Conservation (phyloP, 2,888 invertebrate species). For the Coelopa pilipes region DNA sequence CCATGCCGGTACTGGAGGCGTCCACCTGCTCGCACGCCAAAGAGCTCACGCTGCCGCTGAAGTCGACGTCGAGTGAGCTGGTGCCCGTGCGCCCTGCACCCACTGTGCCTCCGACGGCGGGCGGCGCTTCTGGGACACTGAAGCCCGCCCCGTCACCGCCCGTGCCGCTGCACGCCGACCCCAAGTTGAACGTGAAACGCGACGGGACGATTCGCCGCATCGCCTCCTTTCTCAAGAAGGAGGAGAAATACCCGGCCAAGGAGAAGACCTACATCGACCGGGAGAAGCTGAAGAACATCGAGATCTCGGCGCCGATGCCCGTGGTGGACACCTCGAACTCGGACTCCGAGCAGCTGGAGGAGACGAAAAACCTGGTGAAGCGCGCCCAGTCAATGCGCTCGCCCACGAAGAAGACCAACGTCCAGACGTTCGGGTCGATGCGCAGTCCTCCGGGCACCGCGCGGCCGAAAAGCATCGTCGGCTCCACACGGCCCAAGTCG, state of each 20-base stretch:
- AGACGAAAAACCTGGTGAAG: conserved; percentile 70
- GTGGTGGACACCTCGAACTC: conserved; percentile 59
- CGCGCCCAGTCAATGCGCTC: conserved; percentile 87
- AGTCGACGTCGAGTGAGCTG: conserved; percentile 47
- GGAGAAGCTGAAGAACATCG: conserved; percentile 77
- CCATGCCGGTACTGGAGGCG: conserved; percentile 82
- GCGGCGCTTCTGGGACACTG: conserved; percentile 38
- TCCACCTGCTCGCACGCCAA: conserved; percentile 73
- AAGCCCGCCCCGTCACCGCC: conserved; percentile 71
- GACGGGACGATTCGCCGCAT: conserved; percentile 78
- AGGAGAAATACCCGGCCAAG: conserved; percentile 72
- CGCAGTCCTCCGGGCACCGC: conserved; percentile 72
- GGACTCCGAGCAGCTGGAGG: conserved; percentile 66
- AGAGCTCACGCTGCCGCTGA: conserved; percentile 51
- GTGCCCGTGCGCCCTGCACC: conserved; percentile 40
- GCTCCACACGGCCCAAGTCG: conserved; percentile 73
- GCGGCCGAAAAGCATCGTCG: conserved; percentile 78
- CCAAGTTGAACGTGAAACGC: conserved; percentile 68
- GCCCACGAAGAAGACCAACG: conserved; percentile 69
- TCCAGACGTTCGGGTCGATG: conserved; percentile 87
- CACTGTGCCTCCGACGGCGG: conserved; percentile 20
- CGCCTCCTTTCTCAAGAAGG: conserved; percentile 79
- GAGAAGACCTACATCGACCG: conserved; percentile 77
- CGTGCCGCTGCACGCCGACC: conserved; percentile 64
- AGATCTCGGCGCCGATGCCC: conserved; percentile 86